Percentiles rank a stretch among this genome's conserved stretches.
phyloP scores from a whole-genome alignment of 2,888 invertebrate species.

The Caradrina kadenii region DNA sequence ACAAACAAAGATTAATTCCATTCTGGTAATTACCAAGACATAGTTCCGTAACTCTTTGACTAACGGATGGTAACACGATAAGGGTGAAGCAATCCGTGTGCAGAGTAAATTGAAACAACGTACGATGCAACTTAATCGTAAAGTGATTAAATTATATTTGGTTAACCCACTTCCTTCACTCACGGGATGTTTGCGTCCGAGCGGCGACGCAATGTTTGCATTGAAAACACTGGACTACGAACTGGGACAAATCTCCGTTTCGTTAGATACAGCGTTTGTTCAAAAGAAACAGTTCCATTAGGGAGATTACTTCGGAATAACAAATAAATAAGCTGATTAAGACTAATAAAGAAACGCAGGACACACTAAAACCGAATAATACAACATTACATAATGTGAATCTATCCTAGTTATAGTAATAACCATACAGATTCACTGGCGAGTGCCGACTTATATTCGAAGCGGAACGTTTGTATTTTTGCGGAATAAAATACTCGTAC shows the following conservation, averaged over 20 bases:
- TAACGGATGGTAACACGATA: conserved; percentile 57
- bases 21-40: conserved; percentile 66
- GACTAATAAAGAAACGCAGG: conserved; percentile 22
- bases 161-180: conserved; percentile 79
- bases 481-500: conserved; percentile 61
- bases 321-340: conserved; percentile 49
- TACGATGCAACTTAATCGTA: conserved; percentile 69
- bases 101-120: conserved; percentile 63
- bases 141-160: conserved; percentile 79
- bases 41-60: conserved; percentile 61
- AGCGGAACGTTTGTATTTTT: conserved; percentile 56
- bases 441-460: conserved; percentile 54
- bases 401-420: conserved; percentile 31
- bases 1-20: conserved; percentile 72
- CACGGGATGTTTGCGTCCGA: conserved; percentile 84
- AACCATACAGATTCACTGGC: conserved; percentile 39
- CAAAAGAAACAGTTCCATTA: conserved; percentile 76
- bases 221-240: conserved; percentile 78
- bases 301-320: conserved; percentile 64
- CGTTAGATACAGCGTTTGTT: conserved; percentile 63
- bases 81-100: conserved; percentile 58
- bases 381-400: conserved; percentile 13
- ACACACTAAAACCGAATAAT: conserved; percentile 24
- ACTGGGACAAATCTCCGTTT: conserved; percentile 76
- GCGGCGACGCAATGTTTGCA: conserved; percentile 79